Evolutionary conservation across 2,797 vertebrate species (phyloP), one percentile per base, ranked within the genome.

Genomic region (Bradypus variegatus): DNA sequence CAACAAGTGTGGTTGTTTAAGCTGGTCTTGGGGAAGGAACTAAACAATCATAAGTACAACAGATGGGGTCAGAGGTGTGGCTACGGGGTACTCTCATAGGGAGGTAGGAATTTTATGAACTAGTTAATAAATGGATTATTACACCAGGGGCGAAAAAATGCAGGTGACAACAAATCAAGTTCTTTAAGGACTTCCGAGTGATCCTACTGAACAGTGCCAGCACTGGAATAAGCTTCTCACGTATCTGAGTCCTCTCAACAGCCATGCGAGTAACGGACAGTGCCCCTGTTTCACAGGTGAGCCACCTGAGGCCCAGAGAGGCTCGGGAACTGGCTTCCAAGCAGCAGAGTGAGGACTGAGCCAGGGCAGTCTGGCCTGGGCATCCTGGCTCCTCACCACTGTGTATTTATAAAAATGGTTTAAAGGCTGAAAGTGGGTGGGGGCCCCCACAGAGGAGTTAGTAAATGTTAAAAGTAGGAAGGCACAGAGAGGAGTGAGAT

Each of bases 141-240:
- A 38, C 29, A 36, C 29, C 4, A 0, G 3, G 8, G 3, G 8
- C 21, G 19, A 41, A 58, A 25, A 36, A 27, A 27, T 4, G 27
- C 3, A 33, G 4, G 11, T 33, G 23, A 62, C 41, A 45, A 25
- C 5, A 13, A 31, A 25, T 53, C 27, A 29, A 11, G n/a, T 41
- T 13, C 25, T 14, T 8, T 58, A 19, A 75, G 70, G 25, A 14
- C 64, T 48, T 55, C 2, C 9, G 33, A 53, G 21, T 8, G 15
- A 8, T 12, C 2, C 0, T 13, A 0, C 33, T 50, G 55, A 3
- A 11, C 2, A 1, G 8, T 21, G 23, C 48, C 8, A 23, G 21
- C 19, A 6, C 73, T 50, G 29, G 33, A 16, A 27, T 41, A 0
- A 18, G 29, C 23, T 31, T 8, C 11, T 48, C 5, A 23, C 21